Base-by-base conservation (phyloP, 2,888 invertebrate species). In the Trissonchulus latispiculum region DNA sequence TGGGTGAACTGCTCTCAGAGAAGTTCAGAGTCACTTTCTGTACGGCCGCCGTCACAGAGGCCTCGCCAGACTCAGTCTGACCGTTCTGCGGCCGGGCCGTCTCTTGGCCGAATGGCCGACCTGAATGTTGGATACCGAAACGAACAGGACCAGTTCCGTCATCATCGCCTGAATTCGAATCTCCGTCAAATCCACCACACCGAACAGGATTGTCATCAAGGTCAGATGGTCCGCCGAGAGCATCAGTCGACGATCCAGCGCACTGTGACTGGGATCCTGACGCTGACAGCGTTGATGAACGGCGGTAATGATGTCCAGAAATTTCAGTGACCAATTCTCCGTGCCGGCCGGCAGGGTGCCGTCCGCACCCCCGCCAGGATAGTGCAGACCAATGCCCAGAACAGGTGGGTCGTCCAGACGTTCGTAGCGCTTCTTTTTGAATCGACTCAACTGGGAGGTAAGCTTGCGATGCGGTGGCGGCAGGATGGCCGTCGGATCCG, bases 221-320 rank as follows among this genome's bases (percentile, higher is more conserved):
- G 8, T n/a, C 35, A 68, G 2, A 23, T 33, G 29, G 31, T 68
- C 69, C 2, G 69, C 36, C 36, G 69, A 8, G 3, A 36, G 3
- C n/a, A 15, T 59, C 29, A 32, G n/a, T 36, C 36, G 32, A 28
- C 69, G 29, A 68, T 68, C 69, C n/a, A 68, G 32, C 8, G 35
- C 3, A 33, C 36, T 68, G 31, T 36, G 69, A n/a, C 36, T n/a
- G 23, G 69, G 69, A 36, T 68, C 69, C 80, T 80, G 64, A 35
- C 62, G 71, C 59, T 72, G 33, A 32, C 36, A 61, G 29, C 71
- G 75, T 23, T 62, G 70, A 31, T 72, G 68, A 1, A 70, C 61
- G 66, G 32, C 35, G 15, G 15, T n/a, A 18, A 72, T 35, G 35
- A 48, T 71, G 31, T 61, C 62, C 29, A 32, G 28, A 18, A 70